Evolutionary conservation across 2,113 vertebrate genomes (phyloP).

Genomic region (Tachycineta bicolor): DNA sequence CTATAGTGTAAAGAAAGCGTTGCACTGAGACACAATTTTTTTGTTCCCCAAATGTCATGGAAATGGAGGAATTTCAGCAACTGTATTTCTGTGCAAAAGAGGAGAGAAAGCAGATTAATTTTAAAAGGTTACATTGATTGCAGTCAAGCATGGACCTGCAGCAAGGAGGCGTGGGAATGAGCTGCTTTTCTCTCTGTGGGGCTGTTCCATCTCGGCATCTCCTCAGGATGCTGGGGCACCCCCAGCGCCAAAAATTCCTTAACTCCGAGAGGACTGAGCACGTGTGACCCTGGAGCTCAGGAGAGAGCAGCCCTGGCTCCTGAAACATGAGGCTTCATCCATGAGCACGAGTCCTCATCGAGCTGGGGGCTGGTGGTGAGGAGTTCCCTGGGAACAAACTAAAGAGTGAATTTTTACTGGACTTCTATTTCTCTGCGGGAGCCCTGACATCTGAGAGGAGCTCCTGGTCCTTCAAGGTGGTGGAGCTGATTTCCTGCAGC

Average conservation of each 20-base stretch:
- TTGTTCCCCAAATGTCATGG: background rate
- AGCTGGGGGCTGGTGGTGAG: background rate
- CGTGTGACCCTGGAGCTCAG: fast-evolving
- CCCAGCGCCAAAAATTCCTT: background rate
- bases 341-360: fast-evolving
- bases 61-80: conserved; percentile 10
- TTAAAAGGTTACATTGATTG: conserved; percentile 60
- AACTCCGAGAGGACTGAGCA: fast-evolving
- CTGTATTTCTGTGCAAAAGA: conserved; percentile 7
- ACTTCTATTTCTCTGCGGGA: background rate
- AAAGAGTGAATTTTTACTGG: background rate
- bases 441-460: background rate
- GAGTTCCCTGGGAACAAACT: background rate
- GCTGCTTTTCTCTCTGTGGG: background rate
- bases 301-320: background rate
- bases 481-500: background rate
- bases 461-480: background rate
- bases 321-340: background rate
- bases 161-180: background rate
- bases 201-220: background rate
- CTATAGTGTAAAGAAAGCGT: background rate
- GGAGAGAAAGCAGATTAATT: conserved; percentile 66
- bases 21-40: background rate
- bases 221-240: background rate
- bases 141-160: conserved; percentile 42